phyloP scores from a whole-genome alignment of 2,888 invertebrate genomes.

The Coleophora deauratella region DNA sequence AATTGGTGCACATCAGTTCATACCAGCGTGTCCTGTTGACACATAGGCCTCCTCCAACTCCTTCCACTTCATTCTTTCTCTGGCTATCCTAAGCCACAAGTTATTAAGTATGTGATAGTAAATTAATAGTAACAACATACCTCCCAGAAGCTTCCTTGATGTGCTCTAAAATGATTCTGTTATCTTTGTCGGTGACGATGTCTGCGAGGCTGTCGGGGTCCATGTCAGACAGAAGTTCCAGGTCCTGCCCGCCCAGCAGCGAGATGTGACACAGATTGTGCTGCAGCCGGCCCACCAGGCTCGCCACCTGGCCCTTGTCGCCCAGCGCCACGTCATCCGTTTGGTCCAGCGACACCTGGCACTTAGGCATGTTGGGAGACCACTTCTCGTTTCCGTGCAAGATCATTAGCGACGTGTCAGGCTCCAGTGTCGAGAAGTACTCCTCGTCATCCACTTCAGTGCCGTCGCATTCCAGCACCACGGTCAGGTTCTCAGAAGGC shows the following conservation, averaged over 20 bases:
- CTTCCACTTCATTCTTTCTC: too few relatives aligned
- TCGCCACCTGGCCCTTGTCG: conserved; percentile 78
- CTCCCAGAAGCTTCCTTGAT: conserved; percentile 89
- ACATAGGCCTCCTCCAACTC: too few relatives aligned
- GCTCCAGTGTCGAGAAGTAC: conserved; percentile 92
- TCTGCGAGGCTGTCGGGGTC: conserved; percentile 91
- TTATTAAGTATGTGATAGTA: too few relatives aligned
- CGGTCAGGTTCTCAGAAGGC: conserved; percentile 79
- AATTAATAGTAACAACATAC: conserved; percentile 41
- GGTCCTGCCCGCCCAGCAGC: conserved; percentile 85
- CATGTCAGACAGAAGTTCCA: conserved; percentile 91
- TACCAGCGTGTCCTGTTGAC: too few relatives aligned
- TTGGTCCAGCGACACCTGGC: conserved; percentile 76
- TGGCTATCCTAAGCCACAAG: too few relatives aligned
- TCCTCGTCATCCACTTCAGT: conserved; percentile 97
- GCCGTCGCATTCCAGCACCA: conserved; percentile 93
- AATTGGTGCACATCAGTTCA: too few relatives aligned
- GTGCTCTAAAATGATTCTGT: conserved; percentile 84
- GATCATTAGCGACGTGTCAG: conserved; percentile 89
- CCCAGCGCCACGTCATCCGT: conserved; percentile 70
- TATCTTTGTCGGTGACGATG: conserved; percentile 82
- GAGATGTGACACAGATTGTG: conserved; percentile 90
- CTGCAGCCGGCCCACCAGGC: conserved; percentile 83
- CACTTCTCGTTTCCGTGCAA: conserved; percentile 85
- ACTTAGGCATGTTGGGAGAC: conserved; percentile 77